Base-by-base conservation (phyloP, 2,888 invertebrate genomes). In the Therioaphis trifolii region DNA sequence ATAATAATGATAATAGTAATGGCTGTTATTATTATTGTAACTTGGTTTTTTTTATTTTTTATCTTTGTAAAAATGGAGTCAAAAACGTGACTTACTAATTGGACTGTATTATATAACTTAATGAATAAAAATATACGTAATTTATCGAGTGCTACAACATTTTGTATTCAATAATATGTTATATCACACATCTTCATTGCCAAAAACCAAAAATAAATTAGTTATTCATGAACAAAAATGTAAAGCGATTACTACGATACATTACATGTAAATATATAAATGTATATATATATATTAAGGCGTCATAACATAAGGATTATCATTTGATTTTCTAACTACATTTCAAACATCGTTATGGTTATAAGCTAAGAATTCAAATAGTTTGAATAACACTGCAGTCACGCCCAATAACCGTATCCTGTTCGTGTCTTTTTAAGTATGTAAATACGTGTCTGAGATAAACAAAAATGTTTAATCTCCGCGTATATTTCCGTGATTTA, bases 81-180 rank as follows among this genome's bases (percentile, higher is more conserved):
- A 82, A 74, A 82, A 82, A 52, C 82, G 82, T 82, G 82, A 82
- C 82, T 63, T 74, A 72, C 82, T 82, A 82, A 82, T 82, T 82
- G 82, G 52, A 82, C 24, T 35, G 35, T 40, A 40, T 82, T 82
- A 40, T 74, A 63, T 74, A 61, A 35, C 9, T 27, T 27, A 27
- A 14, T 40, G 40, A 52, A 82, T 66, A 40, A 63, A 63, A 80
- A 66, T 66, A 74, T 74, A 82, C 66, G 74, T 66, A 82, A 74
- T 82, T 52, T 72, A 82, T 82, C 24, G 49, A 66, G 40, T 24
- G 24, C 52, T 52, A 63, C 58, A 43, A 24, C 21, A 35, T 68
- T 18, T 79, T n/a, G 40, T 55, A 35, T 68, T 40, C 35, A 71
- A 78, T 66, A 55, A 35, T 52, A n/a, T 35, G 27, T 82, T 74